A percentile compares a stretch with the other conserved stretches of the same genome.
These are phyloP conservation scores for Aspidiotus destructor DNA, from an alignment of 2,888 invertebrate species.

Conservation along the genomic window DNA sequence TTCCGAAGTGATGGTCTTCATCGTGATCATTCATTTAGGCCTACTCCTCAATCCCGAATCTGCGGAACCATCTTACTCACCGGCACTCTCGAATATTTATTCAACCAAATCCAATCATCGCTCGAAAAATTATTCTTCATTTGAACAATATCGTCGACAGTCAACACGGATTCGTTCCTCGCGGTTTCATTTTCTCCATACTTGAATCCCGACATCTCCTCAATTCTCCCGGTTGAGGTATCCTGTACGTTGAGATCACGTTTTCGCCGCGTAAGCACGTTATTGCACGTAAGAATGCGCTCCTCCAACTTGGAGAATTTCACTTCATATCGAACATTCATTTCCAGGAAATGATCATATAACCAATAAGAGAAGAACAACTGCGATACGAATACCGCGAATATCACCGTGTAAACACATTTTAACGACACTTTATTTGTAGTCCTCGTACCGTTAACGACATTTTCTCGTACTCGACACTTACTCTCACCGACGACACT, in stretches of 20 bases:
- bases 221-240: constrained; percentile 12
- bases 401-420: constrained; percentile 6
- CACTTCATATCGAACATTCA: constrained; percentile 15
- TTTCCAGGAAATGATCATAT: background rate
- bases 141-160: constrained; percentile 18
- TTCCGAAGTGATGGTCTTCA: too few species aligned
- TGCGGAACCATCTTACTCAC: constrained; percentile 46
- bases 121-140: constrained; percentile 40
- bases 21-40: too few species aligned
- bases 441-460: background rate
- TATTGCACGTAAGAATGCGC: background rate
- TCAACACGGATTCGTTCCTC: constrained; percentile 20
- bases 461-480: background rate
- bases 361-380: constrained; percentile 6
- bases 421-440: background rate
- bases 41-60: too few species aligned
- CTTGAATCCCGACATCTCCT: background rate
- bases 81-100: constrained; percentile 76
- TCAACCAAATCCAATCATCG: constrained; percentile 74
- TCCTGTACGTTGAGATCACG: constrained; percentile 21
- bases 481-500: background rate
- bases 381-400: constrained; percentile 11
- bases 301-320: background rate
- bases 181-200: constrained; percentile 1
- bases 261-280: background rate